Percentiles rank a stretch among this genome's conserved stretches.
Conservation (phyloP, 2,888 invertebrate species). For the Xylocampa areola region DNA sequence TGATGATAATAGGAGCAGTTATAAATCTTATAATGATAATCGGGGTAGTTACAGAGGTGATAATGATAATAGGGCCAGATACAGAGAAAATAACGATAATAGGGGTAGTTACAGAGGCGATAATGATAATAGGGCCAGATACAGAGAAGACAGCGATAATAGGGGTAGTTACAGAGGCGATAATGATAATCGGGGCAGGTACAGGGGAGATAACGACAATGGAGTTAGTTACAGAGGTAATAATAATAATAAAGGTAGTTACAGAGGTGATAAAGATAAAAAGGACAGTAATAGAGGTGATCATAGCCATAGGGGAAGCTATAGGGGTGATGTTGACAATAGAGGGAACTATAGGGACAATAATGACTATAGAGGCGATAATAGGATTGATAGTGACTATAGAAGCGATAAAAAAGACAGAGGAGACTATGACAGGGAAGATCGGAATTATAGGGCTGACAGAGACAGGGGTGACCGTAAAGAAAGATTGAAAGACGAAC, state of each 20-base stretch:
- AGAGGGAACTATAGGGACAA: neutral
- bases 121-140: too few relatives aligned
- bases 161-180: too few relatives aligned
- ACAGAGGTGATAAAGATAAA: too few relatives aligned
- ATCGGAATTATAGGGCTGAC: constrained; percentile 10
- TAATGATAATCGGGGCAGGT: too few relatives aligned
- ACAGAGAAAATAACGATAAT: neutral
- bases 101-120: neutral
- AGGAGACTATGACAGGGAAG: too few relatives aligned
- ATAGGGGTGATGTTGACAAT: too few relatives aligned
- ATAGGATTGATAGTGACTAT: neutral
- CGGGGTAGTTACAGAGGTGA: neutral
- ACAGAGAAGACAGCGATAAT: too few relatives aligned
- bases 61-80: too few relatives aligned
- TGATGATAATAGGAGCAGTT: neutral
- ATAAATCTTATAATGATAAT: neutral
- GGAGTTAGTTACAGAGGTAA: neutral
- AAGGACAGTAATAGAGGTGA: too few relatives aligned
- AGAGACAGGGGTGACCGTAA: constrained; percentile 5
- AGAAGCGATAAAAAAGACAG: constrained; percentile 1
- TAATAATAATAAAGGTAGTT: neutral
- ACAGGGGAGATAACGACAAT: too few relatives aligned
- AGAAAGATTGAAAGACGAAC: too few relatives aligned
- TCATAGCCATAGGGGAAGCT: too few relatives aligned
- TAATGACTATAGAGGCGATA: neutral